These are phyloP conservation scores for Proteles cristata DNA, from an alignment of 2,113 vertebrate species.

Conservation along the genomic window DNA sequence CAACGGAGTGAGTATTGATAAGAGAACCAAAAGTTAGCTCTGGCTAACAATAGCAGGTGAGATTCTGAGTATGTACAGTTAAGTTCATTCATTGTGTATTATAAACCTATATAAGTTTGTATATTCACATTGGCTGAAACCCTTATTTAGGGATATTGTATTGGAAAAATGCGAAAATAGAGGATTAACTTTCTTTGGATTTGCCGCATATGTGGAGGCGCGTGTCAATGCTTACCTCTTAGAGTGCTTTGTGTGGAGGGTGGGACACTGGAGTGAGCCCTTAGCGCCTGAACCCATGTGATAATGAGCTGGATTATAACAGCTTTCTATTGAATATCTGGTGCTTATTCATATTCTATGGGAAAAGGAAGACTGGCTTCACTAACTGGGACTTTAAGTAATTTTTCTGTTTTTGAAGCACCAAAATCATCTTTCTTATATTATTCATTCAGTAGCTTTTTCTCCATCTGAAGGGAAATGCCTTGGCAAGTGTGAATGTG, in stretches of 20 bases:
- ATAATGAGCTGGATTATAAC: constrained; percentile 7
- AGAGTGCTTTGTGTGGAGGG: background rate
- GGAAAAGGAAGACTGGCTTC: background rate
- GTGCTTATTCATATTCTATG: background rate
- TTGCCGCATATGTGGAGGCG: background rate
- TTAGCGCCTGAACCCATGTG: background rate
- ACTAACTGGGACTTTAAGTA: background rate
- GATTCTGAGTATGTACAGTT: background rate
- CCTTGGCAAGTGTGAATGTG: constrained; percentile 67
- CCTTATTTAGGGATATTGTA: background rate
- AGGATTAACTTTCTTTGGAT: background rate
- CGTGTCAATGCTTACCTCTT: background rate
- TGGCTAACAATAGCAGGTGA: too few species aligned
- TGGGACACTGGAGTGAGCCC: background rate
- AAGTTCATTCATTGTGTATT: background rate
- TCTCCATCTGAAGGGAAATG: constrained; percentile 57
- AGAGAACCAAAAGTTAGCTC: background rate
- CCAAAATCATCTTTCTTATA: constrained; percentile 51
- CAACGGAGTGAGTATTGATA: background rate
- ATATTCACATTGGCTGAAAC: background rate
- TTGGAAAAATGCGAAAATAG: background rate
- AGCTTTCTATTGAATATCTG: background rate
- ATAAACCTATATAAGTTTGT: background rate
- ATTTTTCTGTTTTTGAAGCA: constrained; percentile 66
- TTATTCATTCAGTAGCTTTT: constrained; percentile 69